Evolutionary conservation across 2,113 vertebrate species (phyloP).

Genomic region (Chamaea fasciata): DNA sequence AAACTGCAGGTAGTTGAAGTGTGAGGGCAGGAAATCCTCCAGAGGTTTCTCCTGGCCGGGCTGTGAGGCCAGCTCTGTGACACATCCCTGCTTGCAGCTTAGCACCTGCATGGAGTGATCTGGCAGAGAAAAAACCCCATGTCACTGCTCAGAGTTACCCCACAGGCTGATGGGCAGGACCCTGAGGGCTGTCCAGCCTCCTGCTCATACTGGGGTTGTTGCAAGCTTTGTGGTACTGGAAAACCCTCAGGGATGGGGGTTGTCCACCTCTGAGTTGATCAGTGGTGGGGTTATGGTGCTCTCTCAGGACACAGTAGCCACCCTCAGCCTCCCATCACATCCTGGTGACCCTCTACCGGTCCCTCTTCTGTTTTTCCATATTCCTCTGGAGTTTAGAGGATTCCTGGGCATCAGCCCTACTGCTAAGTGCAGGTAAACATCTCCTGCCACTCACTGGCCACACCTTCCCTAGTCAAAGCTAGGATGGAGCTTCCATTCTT

Average conservation of each 20-base stretch:
- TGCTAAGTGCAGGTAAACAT: neutral
- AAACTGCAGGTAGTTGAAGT: constrained; percentile 97
- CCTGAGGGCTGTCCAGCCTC: neutral
- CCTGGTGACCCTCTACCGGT: neutral
- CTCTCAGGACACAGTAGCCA: neutral
- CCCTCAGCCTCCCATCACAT: neutral
- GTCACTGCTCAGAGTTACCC: neutral
- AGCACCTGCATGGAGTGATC: constrained; percentile 93
- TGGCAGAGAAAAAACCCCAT: constrained; percentile 4
- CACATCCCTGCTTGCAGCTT: constrained; percentile 91
- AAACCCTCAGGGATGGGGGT: neutral
- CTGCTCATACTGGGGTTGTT: neutral
- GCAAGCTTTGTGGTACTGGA: neutral
- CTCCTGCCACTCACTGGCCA: neutral
- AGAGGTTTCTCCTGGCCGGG: constrained; percentile 81
- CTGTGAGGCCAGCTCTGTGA: constrained; percentile 81
- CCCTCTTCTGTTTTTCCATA: neutral
- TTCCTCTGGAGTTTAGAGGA: neutral
- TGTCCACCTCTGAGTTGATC: neutral
- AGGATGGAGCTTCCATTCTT: neutral
- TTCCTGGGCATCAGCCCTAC: neutral
- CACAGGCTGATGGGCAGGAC: neutral
- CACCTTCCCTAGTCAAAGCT: neutral
- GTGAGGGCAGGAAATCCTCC: constrained; percentile 89
- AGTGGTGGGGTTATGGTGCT: neutral